Evolutionary conservation across 2,888 invertebrate species (phyloP), one percentile per base, ranked within the genome.

Genomic region (Phasia obesa): DNA sequence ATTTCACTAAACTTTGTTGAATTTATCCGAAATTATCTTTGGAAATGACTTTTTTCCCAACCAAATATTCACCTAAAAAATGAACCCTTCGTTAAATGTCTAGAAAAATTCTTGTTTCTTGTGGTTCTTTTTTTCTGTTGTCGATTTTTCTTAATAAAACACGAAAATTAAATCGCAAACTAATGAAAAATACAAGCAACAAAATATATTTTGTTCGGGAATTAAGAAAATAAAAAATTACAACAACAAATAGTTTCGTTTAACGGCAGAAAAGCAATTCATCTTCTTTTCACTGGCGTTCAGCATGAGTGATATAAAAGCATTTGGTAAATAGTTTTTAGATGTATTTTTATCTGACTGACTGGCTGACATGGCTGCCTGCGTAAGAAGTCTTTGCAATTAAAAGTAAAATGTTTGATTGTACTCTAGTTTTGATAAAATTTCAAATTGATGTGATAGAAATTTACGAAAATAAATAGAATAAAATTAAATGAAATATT

Each of bases 221-320:
- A n/a, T n/a, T n/a, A n/a, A n/a, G n/a, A n/a, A n/a, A n/a, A n/a
- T n/a, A n/a, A n/a, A 42, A 49, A 71, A 47, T 13, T 27, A 62
- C 38, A 77, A 77, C 77, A 49, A 62, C 25, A 69, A 60, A 53
- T 82, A 74, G 70, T 78, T 74, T 23, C 23, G 69, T 73, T 64
- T 64, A 69, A 70, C 67, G 42, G 77, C 70, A 65, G 15, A 70
- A 62, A 67, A 75, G 88, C 88, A 88, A 88, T 88, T 88, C 88
- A 88, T 88, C 89, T 89, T 88, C 87, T 89, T 88, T 88, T 88
- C 89, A 88, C 88, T 88, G 88, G 88, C 87, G 89, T 88, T 89
- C 88, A 89, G 87, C 87, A 87, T 89, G 88, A 88, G 70, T 83
- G 83, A 83, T 75, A 70, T 75, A 49, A 75, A 79, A 70, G 83